Evolutionary conservation across 2,797 vertebrate genomes (phyloP), one percentile per base, ranked within the genome.

Genomic region (Bovichtus diacanthus): DNA sequence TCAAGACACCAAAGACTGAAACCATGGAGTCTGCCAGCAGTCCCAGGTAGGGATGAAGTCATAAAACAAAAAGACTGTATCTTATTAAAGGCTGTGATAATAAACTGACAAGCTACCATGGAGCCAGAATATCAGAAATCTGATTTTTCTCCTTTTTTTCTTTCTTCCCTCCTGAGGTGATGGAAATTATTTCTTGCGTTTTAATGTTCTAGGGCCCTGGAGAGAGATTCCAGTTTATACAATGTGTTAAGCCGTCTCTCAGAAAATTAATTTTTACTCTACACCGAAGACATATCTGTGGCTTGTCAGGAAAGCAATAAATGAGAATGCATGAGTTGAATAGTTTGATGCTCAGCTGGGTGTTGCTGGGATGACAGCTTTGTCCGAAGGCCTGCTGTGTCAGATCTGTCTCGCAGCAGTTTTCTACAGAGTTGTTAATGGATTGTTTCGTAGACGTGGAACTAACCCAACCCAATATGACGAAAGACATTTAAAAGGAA

Each of bases 231-330:
- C 41, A 31, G 43, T 88, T 90, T 72, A 38, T 77, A 71, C 47
- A 64, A 55, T 61, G 60, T 74, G 55, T 76, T 80, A 38, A 68
- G 59, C 66, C 87, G 76, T 87, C 83, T 87, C 77, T 64, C 39
- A 82, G 73, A 41, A 88, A 91, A 91, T 93, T 80, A 81, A 89
- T 91, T 89, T n/a, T 91, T 38, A 61, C 82, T 61, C 66, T 6
- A 64, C 71, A 19, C 46, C 54, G 54, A 85, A 58, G 84, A 85
- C 68, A 87, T 87, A 87, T 88, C 65, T 66, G 72, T 72, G 56
- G 49, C 76, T 56, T 90, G 79, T 87, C 81, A 84, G 73, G 76
- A 71, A 78, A 62, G 84, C 79, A 89, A 87, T 89, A 84, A 87
- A 90, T 76, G 82, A 90, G 75, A 80, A 55, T 36, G 46, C 68